These are phyloP conservation scores for Auanema freiburgensis DNA, from an alignment of 2,888 invertebrate species.

Conservation along the genomic window DNA sequence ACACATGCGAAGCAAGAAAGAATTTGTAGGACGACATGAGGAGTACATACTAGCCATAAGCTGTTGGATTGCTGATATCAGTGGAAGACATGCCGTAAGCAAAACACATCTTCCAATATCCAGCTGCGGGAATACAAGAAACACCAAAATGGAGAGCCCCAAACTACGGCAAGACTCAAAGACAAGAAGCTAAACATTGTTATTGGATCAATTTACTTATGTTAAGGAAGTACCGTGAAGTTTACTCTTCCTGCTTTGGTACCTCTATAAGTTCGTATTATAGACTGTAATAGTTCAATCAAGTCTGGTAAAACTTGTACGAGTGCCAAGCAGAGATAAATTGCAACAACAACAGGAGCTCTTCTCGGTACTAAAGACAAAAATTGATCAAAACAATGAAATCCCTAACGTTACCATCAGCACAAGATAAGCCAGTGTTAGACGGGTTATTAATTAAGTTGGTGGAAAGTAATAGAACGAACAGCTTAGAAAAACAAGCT, in stretches of 20 bases:
- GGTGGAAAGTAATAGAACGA: constrained; percentile 51
- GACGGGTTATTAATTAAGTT: constrained; percentile 35
- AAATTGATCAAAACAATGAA: neutral
- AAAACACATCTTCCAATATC: constrained; percentile 32
- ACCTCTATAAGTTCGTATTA: constrained; percentile 34
- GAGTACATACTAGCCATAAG: constrained; percentile 24
- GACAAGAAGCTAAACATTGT: constrained; percentile 39
- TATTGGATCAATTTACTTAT: neutral
- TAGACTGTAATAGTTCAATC: constrained; percentile 32
- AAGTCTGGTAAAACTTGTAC: constrained; percentile 57
- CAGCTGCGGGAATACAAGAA: constrained; percentile 46
- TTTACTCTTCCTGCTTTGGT: constrained; percentile 25
- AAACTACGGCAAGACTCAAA: constrained; percentile 45
- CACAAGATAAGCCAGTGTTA: constrained; percentile 6
- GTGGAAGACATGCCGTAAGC: constrained; percentile 32
- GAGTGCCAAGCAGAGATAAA: constrained; percentile 42
- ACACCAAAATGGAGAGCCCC: constrained; percentile 45
- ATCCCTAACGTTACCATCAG: neutral
- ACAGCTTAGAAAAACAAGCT: constrained; percentile 48
- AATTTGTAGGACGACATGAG: constrained; percentile 22
- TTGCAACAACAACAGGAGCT: constrained; percentile 36
- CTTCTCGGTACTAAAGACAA: constrained; percentile 30
- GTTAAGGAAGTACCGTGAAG: constrained; percentile 6
- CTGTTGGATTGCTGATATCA: constrained; percentile 33
- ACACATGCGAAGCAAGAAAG: constrained; percentile 28